These are phyloP conservation scores for Tenrec ecaudatus DNA, from an alignment of 2,113 vertebrate species.

Conservation along the genomic window DNA sequence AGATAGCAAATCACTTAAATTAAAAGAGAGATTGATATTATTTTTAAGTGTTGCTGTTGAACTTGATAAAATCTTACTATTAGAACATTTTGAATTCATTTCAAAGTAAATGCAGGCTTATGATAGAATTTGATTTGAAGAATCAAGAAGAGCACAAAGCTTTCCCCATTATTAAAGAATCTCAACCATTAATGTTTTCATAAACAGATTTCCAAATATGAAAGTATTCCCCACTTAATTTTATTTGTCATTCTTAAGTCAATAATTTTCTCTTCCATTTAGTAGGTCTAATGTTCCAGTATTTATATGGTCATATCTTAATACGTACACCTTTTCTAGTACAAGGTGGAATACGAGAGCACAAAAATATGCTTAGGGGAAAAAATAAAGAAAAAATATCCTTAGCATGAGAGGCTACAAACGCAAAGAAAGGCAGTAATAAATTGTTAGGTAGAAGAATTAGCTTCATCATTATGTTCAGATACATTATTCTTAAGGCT, in stretches of 20 bases:
- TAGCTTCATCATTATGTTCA: conserved; percentile 10
- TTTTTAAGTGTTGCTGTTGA: conserved; percentile 56
- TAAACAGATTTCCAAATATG: conserved; percentile 41
- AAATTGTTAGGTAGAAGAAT: conserved; percentile 38
- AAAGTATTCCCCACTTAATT: conserved; percentile 26
- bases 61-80: conserved; percentile 32
- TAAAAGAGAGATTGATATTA: neutral
- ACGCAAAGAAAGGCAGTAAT: neutral
- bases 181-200: conserved; percentile 31
- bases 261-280: conserved; percentile 26
- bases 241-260: conserved; percentile 43
- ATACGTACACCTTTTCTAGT: neutral
- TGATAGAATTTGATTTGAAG: conserved; percentile 38
- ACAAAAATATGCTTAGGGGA: conserved; percentile 13
- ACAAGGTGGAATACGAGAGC: neutral
- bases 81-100: neutral
- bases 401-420: conserved; percentile 44
- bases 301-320: neutral
- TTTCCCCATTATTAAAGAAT: neutral
- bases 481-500: conserved; percentile 49
- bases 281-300: neutral
- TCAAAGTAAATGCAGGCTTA: conserved; percentile 31
- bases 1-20: neutral
- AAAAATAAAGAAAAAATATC: neutral
- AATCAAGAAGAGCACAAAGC: conserved; percentile 31